Conservation (phyloP, 2,888 invertebrate species). For the Electrophaes corylata region DNA sequence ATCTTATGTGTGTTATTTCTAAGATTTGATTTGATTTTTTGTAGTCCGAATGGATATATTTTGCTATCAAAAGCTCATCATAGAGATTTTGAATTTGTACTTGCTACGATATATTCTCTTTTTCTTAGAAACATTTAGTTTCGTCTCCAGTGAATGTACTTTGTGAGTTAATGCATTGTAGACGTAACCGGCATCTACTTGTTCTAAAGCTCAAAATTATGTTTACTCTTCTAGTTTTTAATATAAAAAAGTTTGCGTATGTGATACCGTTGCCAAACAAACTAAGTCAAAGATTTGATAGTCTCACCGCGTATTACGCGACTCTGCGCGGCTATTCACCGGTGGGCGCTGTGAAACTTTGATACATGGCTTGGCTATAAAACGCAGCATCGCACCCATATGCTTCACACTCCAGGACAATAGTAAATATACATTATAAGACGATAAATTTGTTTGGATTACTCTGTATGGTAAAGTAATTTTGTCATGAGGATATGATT, state of each 20-base stretch:
- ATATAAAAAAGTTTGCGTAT: neutral
- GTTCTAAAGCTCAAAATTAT: too few species aligned
- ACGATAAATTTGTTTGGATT: constrained; percentile 4
- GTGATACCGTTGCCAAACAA: constrained; percentile 45
- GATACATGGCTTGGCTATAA: constrained; percentile 77
- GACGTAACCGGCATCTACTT: too few species aligned
- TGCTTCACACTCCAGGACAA: constrained; percentile 51
- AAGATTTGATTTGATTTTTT: too few species aligned
- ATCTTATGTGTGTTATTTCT: too few species aligned
- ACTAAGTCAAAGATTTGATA: constrained; percentile 65
- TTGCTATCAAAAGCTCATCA: too few species aligned
- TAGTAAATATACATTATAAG: constrained; percentile 32
- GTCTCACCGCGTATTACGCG: constrained; percentile 42
- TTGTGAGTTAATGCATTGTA: too few species aligned
- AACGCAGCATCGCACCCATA: constrained; percentile 66
- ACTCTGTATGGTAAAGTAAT: neutral
- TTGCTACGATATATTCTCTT: too few species aligned
- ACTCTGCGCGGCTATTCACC: constrained; percentile 56
- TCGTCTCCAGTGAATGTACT: too few species aligned
- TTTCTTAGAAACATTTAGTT: too few species aligned
- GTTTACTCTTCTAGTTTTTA: too few species aligned
- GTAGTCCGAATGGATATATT: too few species aligned
- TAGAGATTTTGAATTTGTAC: too few species aligned
- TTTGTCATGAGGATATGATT: neutral
- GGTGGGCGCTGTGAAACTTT: constrained; percentile 65